A percentile compares a stretch with the other conserved stretches of the same genome.
Conservation (phyloP, 2,113 vertebrate genomes). For the Orthonyx spaldingii region DNA sequence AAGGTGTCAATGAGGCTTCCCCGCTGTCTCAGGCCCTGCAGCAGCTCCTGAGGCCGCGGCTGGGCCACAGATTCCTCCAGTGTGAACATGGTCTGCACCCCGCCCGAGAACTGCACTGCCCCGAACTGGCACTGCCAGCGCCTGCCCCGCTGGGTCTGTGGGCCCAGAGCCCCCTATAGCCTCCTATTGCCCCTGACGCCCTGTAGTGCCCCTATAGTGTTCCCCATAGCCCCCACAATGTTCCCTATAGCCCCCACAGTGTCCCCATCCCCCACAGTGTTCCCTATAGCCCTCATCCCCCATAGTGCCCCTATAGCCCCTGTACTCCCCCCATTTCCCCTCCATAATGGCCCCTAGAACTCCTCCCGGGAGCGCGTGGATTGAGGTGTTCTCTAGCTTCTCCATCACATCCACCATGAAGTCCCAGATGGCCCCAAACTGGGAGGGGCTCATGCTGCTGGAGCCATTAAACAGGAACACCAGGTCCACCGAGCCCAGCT, state of each 20-base stretch:
- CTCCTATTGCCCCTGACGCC: neutral
- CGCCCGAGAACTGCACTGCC: neutral
- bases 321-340: neutral
- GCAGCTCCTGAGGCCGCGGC: neutral
- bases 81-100: neutral
- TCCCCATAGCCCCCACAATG: too few species aligned
- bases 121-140: neutral
- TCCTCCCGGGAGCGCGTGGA: neutral
- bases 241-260: neutral
- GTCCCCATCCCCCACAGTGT: neutral
- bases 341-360: neutral
- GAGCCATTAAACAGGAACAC: neutral
- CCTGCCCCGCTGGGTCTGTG: neutral
- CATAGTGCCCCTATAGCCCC: neutral
- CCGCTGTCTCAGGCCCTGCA: neutral
- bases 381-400: neutral
- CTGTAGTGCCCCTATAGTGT: too few species aligned
- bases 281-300: neutral
- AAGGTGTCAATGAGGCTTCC: neutral
- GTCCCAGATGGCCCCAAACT: neutral
- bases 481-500: neutral
- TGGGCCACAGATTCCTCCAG: neutral
- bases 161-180: neutral
- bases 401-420: neutral
- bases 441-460: neutral